Evolutionary conservation across 1,140 invertebrate genomes (phyloP).

Genomic region (Hyphantria cunea): DNA sequence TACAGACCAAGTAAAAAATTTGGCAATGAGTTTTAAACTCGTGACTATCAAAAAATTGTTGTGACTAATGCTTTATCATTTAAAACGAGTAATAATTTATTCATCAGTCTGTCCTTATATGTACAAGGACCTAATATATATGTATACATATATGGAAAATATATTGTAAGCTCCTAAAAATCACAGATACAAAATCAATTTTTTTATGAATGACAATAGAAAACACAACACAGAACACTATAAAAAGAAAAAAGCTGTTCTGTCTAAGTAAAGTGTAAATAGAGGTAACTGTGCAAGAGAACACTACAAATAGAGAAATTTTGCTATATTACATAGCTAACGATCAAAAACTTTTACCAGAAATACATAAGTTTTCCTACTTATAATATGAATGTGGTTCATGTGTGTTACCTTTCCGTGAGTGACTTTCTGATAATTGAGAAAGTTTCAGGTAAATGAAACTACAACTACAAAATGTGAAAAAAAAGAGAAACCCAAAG

Average conservation of each 20-base stretch:
- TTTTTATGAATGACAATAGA: neutral
- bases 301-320: conserved; percentile 5
- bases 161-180: too few species aligned
- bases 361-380: too few species aligned
- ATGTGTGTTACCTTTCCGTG: too few species aligned
- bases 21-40: neutral
- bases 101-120: too few species aligned
- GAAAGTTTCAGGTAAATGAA: neutral
- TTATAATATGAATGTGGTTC: too few species aligned
- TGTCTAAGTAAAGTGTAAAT: conserved; percentile 13
- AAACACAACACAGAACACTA: conserved; percentile 21
- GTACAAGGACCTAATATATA: too few species aligned
- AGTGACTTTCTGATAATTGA: neutral
- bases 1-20: neutral
- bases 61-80: too few species aligned
- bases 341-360: too few species aligned
- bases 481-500: neutral
- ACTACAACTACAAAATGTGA: neutral
- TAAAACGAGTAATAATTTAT: too few species aligned
- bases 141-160: too few species aligned
- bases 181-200: too few species aligned
- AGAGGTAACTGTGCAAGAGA: conserved; percentile 13
- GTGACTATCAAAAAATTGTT: too few species aligned
- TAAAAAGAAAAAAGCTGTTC: conserved; percentile 18
- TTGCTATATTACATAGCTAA: neutral